Evolutionary conservation across 2,888 invertebrate genomes (phyloP).

Genomic region (Rhimphoctona megacephalus): DNA sequence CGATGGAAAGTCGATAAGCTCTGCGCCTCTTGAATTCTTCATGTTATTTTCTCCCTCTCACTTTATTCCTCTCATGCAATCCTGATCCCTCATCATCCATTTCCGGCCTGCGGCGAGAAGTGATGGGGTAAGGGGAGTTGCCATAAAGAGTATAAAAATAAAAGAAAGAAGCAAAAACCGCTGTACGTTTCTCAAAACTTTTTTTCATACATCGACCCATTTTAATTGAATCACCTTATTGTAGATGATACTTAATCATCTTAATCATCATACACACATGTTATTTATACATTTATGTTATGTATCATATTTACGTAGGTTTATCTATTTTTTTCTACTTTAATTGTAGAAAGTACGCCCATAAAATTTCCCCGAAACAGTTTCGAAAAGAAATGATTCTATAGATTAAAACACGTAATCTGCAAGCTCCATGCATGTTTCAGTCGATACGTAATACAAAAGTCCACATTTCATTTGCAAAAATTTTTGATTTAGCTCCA

Average conservation of each 20-base stretch:
- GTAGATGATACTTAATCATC: not conserved
- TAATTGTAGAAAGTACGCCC: too few species aligned
- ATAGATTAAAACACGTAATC: not conserved
- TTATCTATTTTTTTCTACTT: too few species aligned
- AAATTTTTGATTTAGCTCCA: too few species aligned
- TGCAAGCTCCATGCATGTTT: not conserved
- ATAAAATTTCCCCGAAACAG: not conserved
- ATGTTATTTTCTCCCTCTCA: slow-evolving; percentile 22
- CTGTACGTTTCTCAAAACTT: slow-evolving; percentile 43
- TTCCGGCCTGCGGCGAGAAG: slow-evolving; percentile 60
- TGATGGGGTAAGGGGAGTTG: slow-evolving; percentile 1
- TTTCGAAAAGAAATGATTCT: not conserved
- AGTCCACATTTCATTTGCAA: too few species aligned
- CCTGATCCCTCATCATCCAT: slow-evolving; percentile 66
- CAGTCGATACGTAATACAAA: too few species aligned
- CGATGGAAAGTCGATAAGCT: slow-evolving; percentile 68
- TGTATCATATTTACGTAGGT: too few species aligned
- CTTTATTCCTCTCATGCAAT: slow-evolving; percentile 32
- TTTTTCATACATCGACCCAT: slow-evolving; percentile 27
- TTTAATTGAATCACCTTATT: not conserved
- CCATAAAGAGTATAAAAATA: slow-evolving; percentile 45
- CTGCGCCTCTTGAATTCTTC: slow-evolving; percentile 30
- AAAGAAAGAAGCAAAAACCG: slow-evolving; percentile 44
- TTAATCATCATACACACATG: too few species aligned
- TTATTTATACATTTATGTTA: too few species aligned